Conservation (phyloP, 2,113 vertebrate species). For the Alligator sinensis region DNA sequence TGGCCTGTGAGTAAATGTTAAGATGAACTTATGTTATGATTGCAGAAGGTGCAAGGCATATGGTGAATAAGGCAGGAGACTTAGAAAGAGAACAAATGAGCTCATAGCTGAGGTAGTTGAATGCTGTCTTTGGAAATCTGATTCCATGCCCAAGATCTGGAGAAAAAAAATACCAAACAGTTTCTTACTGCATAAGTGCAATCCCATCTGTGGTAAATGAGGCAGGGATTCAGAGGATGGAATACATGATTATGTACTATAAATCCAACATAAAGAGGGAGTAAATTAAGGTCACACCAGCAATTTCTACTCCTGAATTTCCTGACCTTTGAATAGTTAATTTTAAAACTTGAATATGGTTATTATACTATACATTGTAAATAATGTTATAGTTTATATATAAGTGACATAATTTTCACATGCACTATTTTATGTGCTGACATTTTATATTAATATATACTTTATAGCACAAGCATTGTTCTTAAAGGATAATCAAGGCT, state of each 20-base stretch:
- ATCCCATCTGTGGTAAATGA: neutral
- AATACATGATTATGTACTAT: neutral
- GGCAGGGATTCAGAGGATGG: neutral
- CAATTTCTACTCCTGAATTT: neutral
- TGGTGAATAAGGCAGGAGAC: no score
- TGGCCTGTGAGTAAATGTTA: neutral
- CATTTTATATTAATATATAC: neutral
- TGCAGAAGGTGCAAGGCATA: neutral
- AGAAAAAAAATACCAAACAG: neutral
- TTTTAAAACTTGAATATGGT: neutral
- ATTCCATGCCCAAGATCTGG: neutral
- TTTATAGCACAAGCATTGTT: neutral
- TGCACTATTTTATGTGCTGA: neutral
- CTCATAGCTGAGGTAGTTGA: neutral
- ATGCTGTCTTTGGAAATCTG: neutral
- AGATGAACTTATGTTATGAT: neutral
- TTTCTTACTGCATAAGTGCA: neutral
- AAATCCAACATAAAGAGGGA: neutral
- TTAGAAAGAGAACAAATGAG: neutral
- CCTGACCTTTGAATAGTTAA: neutral
- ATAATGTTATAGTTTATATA: neutral
- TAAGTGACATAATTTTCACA: neutral
- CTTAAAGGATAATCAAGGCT: neutral
- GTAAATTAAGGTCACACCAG: neutral
- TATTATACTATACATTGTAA: neutral